Evolutionary conservation across 2,888 invertebrate genomes (phyloP).

Genomic region (Rhingia campestris): DNA sequence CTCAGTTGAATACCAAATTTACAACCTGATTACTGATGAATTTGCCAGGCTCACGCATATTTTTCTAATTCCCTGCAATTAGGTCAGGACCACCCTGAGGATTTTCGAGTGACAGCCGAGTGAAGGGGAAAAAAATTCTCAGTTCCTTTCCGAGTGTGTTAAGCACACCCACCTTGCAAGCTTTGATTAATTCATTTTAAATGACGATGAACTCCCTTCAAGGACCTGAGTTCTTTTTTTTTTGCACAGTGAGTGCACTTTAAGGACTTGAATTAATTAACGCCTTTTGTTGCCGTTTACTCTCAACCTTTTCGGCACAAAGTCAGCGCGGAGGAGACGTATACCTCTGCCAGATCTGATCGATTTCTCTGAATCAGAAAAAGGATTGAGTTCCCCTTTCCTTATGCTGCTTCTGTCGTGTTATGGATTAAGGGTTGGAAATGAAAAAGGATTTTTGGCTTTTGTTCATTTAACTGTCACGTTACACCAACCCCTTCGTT

Average conservation of each 20-base stretch:
- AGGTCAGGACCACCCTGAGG: neutral
- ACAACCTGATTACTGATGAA: conserved; percentile 63
- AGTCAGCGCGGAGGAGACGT: neutral
- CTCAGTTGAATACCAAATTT: conserved; percentile 56
- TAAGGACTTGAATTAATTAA: conserved; percentile 37
- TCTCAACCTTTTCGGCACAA: conserved; percentile 17
- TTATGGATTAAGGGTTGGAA: neutral
- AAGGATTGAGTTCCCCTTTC: neutral
- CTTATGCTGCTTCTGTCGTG: neutral
- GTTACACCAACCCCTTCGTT: conserved; percentile 22
- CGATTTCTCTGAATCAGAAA: conserved; percentile 20
- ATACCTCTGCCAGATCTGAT: neutral
- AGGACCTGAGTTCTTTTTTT: neutral
- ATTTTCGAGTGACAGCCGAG: conserved; percentile 11
- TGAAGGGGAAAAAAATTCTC: neutral
- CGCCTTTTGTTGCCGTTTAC: conserved; percentile 33
- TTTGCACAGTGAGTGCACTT: neutral
- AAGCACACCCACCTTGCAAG: neutral
- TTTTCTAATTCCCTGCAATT: neutral
- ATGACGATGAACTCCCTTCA: conserved; percentile 34
- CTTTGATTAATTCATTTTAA: conserved; percentile 49
- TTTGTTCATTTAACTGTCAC: conserved; percentile 59
- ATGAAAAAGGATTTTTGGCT: conserved; percentile 22
- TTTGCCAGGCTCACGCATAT: conserved; percentile 42
- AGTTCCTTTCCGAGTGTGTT: conserved; percentile 11